phyloP scores from a whole-genome alignment of 2,888 invertebrate genomes.

The Apamea sordens region DNA sequence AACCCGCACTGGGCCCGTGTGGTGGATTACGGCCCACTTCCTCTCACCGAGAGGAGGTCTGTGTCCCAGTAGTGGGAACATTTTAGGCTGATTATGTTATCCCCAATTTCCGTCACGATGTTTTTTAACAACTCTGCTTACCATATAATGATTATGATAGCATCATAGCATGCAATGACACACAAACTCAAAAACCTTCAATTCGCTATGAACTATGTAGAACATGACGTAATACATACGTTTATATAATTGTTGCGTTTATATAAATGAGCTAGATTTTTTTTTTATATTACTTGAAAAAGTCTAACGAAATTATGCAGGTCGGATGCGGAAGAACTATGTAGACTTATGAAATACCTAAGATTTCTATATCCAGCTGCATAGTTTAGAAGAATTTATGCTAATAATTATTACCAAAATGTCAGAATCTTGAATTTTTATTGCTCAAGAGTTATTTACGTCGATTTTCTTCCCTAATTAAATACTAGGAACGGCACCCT shows the following conservation, averaged over 20 bases:
- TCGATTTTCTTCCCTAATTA: neutral
- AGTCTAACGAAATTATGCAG: slow-evolving; percentile 18
- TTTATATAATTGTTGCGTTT: slow-evolving; percentile 44
- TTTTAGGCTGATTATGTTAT: no score
- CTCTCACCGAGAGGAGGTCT: neutral
- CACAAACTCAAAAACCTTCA: slow-evolving; percentile 34
- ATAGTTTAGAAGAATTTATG: neutral
- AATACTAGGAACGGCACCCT: neutral
- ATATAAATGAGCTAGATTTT: slow-evolving; percentile 38
- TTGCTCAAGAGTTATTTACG: no score
- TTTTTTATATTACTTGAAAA: neutral
- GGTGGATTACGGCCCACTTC: no score
- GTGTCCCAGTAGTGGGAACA: neutral
- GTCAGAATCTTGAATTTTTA: neutral
- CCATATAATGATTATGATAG: neutral
- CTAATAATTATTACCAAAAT: neutral
- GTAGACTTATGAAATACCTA: slow-evolving; percentile 8
- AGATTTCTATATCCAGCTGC: neutral
- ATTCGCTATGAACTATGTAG: slow-evolving; percentile 35
- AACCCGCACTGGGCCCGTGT: no score
- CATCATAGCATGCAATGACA: slow-evolving; percentile 27
- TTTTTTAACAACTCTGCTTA: neutral
- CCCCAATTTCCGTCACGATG: neutral
- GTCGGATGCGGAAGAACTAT: slow-evolving; percentile 16
- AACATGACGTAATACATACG: slow-evolving; percentile 31